Conservation (phyloP, 2,888 invertebrate species). For the Acleris cristana region DNA sequence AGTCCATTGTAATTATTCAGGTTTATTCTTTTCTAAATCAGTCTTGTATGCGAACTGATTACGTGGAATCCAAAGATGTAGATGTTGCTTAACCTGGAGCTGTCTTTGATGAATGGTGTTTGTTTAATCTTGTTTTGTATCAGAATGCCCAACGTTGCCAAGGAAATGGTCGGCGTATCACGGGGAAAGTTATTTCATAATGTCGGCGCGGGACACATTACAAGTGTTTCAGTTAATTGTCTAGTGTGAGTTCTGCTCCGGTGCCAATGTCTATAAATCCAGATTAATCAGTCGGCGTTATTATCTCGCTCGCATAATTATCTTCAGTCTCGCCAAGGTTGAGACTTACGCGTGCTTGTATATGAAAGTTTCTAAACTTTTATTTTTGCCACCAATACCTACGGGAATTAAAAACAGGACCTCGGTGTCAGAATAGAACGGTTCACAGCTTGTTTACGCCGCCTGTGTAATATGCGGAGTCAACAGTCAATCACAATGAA, state of each 20-base stretch:
- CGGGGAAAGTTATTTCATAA: slow-evolving; percentile 64
- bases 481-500: too few relatives aligned
- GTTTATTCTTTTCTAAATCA: slow-evolving; percentile 6
- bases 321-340: slow-evolving; percentile 56
- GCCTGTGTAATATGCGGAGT: too few relatives aligned
- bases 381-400: slow-evolving; percentile 18
- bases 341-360: slow-evolving; percentile 34
- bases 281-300: slow-evolving; percentile 63
- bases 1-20: slow-evolving; percentile 6
- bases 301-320: slow-evolving; percentile 51
- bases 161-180: slow-evolving; percentile 44
- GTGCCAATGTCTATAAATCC: slow-evolving; percentile 74
- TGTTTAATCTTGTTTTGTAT: slow-evolving; percentile 59
- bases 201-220: slow-evolving; percentile 67
- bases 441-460: background rate
- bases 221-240: slow-evolving; percentile 70
- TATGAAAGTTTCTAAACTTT: slow-evolving; percentile 26
- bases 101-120: slow-evolving; percentile 52
- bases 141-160: slow-evolving; percentile 60
- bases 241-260: slow-evolving; percentile 55
- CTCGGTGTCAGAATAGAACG: slow-evolving; percentile 20
- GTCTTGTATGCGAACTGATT: slow-evolving; percentile 1
- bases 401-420: slow-evolving; percentile 38
- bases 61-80: background rate
- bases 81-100: slow-evolving; percentile 19